Conservation (phyloP, 1,140 invertebrate species). For the Hyposmocoma kahamanoa region DNA sequence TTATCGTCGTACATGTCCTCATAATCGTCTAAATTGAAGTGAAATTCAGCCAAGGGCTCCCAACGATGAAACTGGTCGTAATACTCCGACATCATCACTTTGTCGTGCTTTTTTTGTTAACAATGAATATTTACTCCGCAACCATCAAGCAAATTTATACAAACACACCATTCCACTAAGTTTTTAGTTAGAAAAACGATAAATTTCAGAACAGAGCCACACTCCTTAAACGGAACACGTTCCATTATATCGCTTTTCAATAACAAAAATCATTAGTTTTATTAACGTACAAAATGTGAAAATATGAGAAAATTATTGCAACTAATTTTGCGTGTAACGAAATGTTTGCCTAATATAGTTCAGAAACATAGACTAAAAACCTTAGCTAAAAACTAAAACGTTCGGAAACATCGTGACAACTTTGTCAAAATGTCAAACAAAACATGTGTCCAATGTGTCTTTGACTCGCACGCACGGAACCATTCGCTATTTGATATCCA, state of each 20-base stretch:
- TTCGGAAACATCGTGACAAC: not conserved
- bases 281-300: not conserved
- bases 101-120: not conserved
- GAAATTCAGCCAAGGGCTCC: constrained; percentile 69
- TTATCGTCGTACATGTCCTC: constrained; percentile 44
- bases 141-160: too few species aligned
- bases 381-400: not conserved
- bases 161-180: too few species aligned
- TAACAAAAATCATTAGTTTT: constrained; percentile 1
- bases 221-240: not conserved
- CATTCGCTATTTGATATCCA: too few species aligned
- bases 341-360: not conserved
- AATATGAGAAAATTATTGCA: not conserved
- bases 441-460: too few species aligned
- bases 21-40: constrained; percentile 42
- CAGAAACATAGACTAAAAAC: not conserved
- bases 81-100: constrained; percentile 56
- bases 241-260: not conserved
- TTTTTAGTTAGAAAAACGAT: too few species aligned
- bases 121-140: too few species aligned
- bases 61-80: constrained; percentile 62
- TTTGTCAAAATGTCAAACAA: too few species aligned
- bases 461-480: too few species aligned
- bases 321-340: not conserved
- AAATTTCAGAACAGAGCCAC: too few species aligned